These are phyloP conservation scores for Coptotermes formosanus DNA, from an alignment of 1,140 invertebrate species.

Conservation along the genomic window DNA sequence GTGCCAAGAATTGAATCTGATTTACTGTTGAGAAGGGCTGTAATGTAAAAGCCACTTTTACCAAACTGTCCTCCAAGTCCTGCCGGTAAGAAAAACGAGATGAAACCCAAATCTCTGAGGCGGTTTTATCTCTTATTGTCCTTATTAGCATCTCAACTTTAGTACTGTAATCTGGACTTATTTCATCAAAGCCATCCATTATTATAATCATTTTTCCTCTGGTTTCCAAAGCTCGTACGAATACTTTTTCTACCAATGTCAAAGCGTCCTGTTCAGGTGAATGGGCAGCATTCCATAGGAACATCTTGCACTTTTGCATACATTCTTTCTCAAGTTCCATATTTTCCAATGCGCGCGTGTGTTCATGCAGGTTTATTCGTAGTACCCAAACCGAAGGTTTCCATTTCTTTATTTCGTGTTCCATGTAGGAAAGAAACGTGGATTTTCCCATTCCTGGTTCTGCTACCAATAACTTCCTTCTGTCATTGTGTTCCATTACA, in stretches of 20 bases:
- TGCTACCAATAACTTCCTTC: not conserved
- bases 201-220: not conserved
- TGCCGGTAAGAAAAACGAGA: not conserved
- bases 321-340: not conserved
- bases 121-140: not conserved
- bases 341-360: not conserved
- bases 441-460: slow-evolving; percentile 4
- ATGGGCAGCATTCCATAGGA: not conserved
- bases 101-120: not conserved
- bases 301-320: not conserved
- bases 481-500: not conserved
- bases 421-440: not conserved
- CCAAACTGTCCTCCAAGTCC: not conserved
- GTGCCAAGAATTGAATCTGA: not conserved
- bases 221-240: not conserved
- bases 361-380: not conserved
- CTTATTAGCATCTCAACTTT: not conserved
- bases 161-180: not conserved
- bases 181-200: not conserved
- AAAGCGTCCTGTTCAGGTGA: not conserved
- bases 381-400: not conserved
- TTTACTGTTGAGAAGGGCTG: not conserved
- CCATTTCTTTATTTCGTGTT: not conserved
- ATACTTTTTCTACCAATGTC: not conserved
- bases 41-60: not conserved